These are phyloP conservation scores for Steatornis caripensis DNA, from an alignment of 2,113 vertebrate genomes.

Conservation along the genomic window DNA sequence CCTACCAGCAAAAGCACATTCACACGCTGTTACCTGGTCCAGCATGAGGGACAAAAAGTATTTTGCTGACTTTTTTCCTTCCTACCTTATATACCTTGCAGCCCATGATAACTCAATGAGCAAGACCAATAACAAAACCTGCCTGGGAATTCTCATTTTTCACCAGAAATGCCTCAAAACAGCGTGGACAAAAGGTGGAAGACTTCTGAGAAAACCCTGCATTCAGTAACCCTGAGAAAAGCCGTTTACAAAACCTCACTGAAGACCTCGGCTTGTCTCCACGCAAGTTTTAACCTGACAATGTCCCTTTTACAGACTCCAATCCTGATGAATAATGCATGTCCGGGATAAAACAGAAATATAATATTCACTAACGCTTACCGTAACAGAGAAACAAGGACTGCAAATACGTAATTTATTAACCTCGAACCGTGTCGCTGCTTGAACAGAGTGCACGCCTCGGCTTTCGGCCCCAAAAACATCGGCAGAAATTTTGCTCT, in stretches of 20 bases:
- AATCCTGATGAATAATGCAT: slow-evolving; percentile 59
- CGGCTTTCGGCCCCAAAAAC: background rate
- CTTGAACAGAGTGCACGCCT: background rate
- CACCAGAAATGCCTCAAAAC: background rate
- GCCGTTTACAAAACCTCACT: background rate
- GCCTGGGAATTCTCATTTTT: background rate
- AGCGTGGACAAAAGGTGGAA: background rate
- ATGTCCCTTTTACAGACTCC: slow-evolving; percentile 36
- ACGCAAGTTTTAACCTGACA: slow-evolving; percentile 54
- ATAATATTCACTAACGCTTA: slow-evolving; percentile 45
- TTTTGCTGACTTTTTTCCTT: background rate
- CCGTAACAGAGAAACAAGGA: slow-evolving; percentile 8
- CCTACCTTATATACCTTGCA: background rate
- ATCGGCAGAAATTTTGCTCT: background rate
- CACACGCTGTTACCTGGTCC: accelerated
- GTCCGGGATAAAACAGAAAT: slow-evolving; percentile 27
- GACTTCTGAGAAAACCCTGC: background rate
- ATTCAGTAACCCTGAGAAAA: background rate
- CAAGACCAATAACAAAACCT: background rate
- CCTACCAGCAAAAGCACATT: background rate
- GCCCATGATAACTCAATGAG: background rate
- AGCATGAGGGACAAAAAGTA: background rate
- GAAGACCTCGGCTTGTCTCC: background rate
- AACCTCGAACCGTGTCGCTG: background rate
- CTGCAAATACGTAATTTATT: slow-evolving; percentile 57